These are phyloP conservation scores for Epinotia demarniana DNA, from an alignment of 2,888 invertebrate genomes.

Conservation along the genomic window DNA sequence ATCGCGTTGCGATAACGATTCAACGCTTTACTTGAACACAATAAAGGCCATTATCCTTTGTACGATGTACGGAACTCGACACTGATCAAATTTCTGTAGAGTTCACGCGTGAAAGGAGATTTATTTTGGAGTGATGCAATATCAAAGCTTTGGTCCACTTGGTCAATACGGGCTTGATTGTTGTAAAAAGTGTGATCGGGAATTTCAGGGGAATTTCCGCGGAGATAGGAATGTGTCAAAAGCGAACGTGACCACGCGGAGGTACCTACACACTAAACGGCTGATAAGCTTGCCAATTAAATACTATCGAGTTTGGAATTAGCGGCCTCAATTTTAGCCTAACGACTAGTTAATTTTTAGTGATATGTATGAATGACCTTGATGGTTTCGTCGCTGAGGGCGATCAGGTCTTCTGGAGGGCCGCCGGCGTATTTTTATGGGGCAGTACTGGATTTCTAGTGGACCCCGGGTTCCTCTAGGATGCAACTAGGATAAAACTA, in stretches of 20 bases:
- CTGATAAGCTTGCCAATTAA: constrained; percentile 1
- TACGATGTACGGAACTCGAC: not conserved
- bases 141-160: constrained; percentile 15
- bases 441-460: too few species aligned
- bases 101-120: constrained; percentile 25
- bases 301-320: not conserved
- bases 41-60: constrained; percentile 19
- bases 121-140: constrained; percentile 28
- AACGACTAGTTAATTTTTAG: too few species aligned
- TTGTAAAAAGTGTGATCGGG: not conserved
- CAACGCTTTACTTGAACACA: constrained; percentile 1
- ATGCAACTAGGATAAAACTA: too few species aligned
- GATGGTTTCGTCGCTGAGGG: too few species aligned
- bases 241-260: not conserved
- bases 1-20: constrained; percentile 8
- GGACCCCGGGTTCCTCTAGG: too few species aligned
- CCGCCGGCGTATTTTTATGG: too few species aligned
- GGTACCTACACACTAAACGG: not conserved
- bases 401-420: too few species aligned
- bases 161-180: constrained; percentile 26
- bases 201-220: not conserved
- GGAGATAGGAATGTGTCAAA: not conserved
- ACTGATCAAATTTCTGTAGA: constrained; percentile 32
- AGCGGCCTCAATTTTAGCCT: too few species aligned
- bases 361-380: too few species aligned